Evolutionary conservation across 1,140 invertebrate genomes (phyloP), one percentile per base, ranked within the genome.

Genomic region (Drosophila elegans): DNA sequence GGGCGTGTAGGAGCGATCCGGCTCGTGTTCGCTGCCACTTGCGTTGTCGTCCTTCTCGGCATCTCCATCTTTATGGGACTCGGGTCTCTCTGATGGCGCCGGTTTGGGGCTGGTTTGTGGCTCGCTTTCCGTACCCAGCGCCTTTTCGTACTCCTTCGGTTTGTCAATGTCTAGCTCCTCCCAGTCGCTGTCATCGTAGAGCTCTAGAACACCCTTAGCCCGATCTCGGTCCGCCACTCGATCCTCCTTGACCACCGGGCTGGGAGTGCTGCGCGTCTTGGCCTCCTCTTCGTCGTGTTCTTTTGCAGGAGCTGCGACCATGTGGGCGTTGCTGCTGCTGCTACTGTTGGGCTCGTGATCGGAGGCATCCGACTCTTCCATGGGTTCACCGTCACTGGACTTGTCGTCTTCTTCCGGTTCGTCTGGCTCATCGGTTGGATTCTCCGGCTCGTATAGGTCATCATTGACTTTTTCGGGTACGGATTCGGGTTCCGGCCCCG

Each of bases 1-100:
- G 0, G 95, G 95, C 21, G 95, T 95, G 82, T 95, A 95, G 49
- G 94, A 95, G 38, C 95, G 91, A 82, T 95, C 95, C 13, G 48
- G 84, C 13, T 84, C 88, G 6, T 64, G 51, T 12, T 76, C 80
- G 16, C 64, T 71, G 10, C 51, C 39, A 13, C 64, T 76, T 12
- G 21, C 52, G 29, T 41, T 46, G 9, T 13, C 53, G 7, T 54
- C 39, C n/a, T 10, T 61, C 11, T 45, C 48, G 1, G 10, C 39
- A 41, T 34, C 34, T 3, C 34, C 13, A n/a, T 55, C 39, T 9
- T 72, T 57, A n/a, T n/a, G 45, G 12, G 59, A 12, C 13, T 29
- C 25, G 3, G 57, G 48, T 4, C 63, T 52, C 4, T 44, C 64
- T 2, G 64, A 16, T 39, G 25, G 27, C 11, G 39, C 11, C 5